Conservation (phyloP, 1,140 invertebrate species). For the Solenopsis invicta region DNA sequence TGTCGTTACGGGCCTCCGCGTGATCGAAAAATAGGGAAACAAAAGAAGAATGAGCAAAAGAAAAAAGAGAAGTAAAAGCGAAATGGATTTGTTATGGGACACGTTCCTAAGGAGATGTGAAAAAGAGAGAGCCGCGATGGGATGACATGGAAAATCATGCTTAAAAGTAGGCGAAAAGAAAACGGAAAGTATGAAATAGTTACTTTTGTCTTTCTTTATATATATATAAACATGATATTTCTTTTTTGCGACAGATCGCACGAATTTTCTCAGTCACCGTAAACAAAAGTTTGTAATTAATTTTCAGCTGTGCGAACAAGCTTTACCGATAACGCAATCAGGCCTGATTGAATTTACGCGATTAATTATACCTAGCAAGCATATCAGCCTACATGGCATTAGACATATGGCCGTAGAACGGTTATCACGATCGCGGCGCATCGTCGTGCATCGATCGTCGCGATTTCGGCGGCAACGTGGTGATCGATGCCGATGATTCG, state of each 20-base stretch:
- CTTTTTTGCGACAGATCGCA: background rate
- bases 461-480: conserved; percentile 1
- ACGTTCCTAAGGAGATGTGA: background rate
- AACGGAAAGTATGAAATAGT: background rate
- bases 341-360: conserved; percentile 64
- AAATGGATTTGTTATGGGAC: conserved; percentile 20
- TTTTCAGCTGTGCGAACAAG: background rate
- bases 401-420: background rate
- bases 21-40: conserved; percentile 50
- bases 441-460: conserved; percentile 4
- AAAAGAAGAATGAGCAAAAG: conserved; percentile 13
- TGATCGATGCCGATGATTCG: conserved; percentile 1
- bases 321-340: conserved; percentile 2
- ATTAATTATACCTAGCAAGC: conserved; percentile 48
- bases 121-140: background rate
- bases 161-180: background rate
- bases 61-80: background rate
- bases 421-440: conserved; percentile 1
- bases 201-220: background rate
- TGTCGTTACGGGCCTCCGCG: conserved; percentile 28
- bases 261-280: background rate
- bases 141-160: background rate
- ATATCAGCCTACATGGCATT: conserved; percentile 19
- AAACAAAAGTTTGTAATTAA: conserved; percentile 8
- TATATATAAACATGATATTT: background rate